Conservation (phyloP, 2,113 vertebrate genomes). For the Centropus unirufus region DNA sequence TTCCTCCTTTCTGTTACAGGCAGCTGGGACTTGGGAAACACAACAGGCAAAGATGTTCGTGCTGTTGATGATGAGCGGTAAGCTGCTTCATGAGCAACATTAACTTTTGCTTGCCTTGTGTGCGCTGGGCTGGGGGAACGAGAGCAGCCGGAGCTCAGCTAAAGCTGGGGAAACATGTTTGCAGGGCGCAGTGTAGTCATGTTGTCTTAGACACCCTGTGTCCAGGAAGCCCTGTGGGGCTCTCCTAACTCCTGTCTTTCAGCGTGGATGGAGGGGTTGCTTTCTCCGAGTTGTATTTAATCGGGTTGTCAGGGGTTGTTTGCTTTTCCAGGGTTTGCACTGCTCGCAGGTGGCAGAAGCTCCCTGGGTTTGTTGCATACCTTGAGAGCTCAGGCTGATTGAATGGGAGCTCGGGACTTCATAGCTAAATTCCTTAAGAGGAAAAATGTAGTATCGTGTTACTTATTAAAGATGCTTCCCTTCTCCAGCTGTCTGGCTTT, state of each 20-base stretch:
- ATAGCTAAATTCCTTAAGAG: neutral
- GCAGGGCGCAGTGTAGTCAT: fast-evolving
- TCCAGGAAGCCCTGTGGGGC: neutral
- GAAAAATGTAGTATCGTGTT: neutral
- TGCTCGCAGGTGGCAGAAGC: neutral
- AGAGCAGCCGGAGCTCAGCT: neutral
- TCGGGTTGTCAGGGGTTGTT: neutral
- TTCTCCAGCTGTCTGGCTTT: constrained; percentile 24
- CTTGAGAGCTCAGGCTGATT: neutral
- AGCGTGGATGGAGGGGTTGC: neutral
- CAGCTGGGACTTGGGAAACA: constrained; percentile 31
- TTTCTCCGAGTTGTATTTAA: neutral
- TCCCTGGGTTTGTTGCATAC: neutral
- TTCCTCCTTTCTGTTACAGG: constrained; percentile 69
- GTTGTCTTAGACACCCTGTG: neutral
- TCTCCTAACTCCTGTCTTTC: neutral
- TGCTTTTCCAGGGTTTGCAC: neutral
- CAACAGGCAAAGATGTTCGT: constrained; percentile 18
- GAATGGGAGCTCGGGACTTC: neutral
- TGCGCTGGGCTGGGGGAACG: neutral
- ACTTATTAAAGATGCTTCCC: constrained; percentile 6
- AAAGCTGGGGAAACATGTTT: neutral
- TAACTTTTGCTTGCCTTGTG: neutral
- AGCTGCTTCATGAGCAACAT: neutral
- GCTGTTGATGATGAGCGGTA: constrained; percentile 56